Conservation (phyloP, 2,797 vertebrate species). For the Zenarchopterus dispar region DNA sequence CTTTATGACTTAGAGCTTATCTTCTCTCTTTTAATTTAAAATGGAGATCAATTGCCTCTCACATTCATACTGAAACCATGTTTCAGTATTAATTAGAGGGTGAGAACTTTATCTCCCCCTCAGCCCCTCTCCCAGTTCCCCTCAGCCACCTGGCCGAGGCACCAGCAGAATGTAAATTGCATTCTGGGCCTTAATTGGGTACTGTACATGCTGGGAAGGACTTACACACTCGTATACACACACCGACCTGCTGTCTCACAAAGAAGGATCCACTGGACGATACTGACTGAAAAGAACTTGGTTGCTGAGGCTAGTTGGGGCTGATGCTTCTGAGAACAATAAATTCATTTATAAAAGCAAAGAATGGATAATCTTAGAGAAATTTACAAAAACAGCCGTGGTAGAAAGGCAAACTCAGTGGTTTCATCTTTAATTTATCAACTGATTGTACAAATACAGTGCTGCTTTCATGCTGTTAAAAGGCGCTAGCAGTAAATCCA, state of each 20-base stretch:
- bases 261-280: conserved; percentile 27
- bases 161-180: conserved; percentile 67
- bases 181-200: conserved; percentile 65
- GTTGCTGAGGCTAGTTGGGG: too few species aligned
- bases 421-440: too few species aligned
- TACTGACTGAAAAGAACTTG: neutral
- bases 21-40: conserved; percentile 32
- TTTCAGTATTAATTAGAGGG: conserved; percentile 70
- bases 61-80: conserved; percentile 58
- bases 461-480: too few species aligned
- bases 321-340: too few species aligned
- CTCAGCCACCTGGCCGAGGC: conserved; percentile 57
- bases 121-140: conserved; percentile 40
- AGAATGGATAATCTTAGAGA: too few species aligned
- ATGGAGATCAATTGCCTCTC: conserved; percentile 32
- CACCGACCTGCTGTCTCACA: conserved; percentile 12
- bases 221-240: neutral
- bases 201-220: conserved; percentile 51
- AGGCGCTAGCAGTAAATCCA: too few species aligned
- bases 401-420: too few species aligned
- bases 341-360: too few species aligned
- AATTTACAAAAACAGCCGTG: too few species aligned
- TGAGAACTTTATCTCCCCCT: conserved; percentile 60
- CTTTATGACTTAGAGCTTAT: too few species aligned
- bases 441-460: too few species aligned